Evolutionary conservation across 2,113 vertebrate genomes (phyloP), one percentile per base, ranked within the genome.

Genomic region (Fregata magnificens): DNA sequence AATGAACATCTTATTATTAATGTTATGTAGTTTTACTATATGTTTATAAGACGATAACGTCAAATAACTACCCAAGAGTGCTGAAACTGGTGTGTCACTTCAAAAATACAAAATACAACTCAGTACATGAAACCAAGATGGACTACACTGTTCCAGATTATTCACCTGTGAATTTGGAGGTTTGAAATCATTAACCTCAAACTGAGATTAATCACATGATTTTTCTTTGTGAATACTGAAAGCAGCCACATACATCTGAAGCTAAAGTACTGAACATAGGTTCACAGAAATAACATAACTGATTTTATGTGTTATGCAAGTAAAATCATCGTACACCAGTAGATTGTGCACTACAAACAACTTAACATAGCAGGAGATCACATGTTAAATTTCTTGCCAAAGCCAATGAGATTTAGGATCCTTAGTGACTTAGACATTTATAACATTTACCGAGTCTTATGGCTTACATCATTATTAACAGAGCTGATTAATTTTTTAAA

Each of bases 141-240:
- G 16, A 85, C 29, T 69, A 65, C 38, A 50, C 66, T 78, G 79
- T 53, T 94, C 10, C 65, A 95, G 76, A 90, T 61, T 72, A 94
- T 49, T 88, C 24, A 58, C 49, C 28, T 88, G 53, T 12, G 47
- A 62, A 87, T 65, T 4, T 66, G 63, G 9, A 90, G 40, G 38
- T 86, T 72, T 59, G n/a, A 77, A 95, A 95, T 76, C 65, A 67
- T 86, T 93, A 85, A 80, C 36, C 10, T 88, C 42, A 95, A 96
- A 88, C 62, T 38, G 82, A 86, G 71, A 95, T 81, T 52, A 84
- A 87, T 65, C 74, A 62, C 80, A 67, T 71, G 12, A 91, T 81
- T 94, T 94, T 71, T 53, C 78, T 74, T 53, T 94, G 56, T 56
- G 91, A 90, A 81, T 50, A 90, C 56, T 88, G 77, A 49, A 86